These are phyloP conservation scores for Girardinichthys multiradiatus DNA, from an alignment of 2,113 vertebrate genomes.

Conservation along the genomic window DNA sequence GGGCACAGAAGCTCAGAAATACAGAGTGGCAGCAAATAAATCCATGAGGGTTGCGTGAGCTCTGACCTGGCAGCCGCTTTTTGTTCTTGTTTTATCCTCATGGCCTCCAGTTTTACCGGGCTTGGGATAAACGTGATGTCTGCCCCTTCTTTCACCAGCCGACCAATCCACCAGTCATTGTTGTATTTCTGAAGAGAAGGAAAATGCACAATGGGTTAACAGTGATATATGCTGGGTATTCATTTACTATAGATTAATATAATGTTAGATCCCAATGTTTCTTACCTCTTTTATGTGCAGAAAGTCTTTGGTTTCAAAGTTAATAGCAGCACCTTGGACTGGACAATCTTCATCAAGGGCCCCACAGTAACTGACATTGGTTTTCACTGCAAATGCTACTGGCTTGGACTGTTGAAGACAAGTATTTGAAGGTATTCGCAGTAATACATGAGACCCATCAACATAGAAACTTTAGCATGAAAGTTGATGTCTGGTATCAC, in stretches of 20 bases:
- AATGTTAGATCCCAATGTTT: background rate
- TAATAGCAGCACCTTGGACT: slow-evolving; percentile 93
- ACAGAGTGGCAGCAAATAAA: background rate
- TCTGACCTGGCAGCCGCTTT: slow-evolving; percentile 82
- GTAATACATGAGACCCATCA: background rate
- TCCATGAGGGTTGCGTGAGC: slow-evolving; percentile 5
- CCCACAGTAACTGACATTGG: slow-evolving; percentile 94
- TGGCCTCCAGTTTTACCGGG: slow-evolving; percentile 93
- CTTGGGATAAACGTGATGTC: slow-evolving; percentile 97
- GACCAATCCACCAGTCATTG: slow-evolving; percentile 98
- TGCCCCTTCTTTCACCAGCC: slow-evolving; percentile 94
- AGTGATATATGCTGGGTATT: background rate
- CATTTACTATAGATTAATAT: background rate
- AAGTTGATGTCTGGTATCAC: background rate
- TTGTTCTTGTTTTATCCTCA: slow-evolving; percentile 91
- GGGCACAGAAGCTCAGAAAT: slow-evolving; percentile 18
- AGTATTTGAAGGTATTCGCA: background rate
- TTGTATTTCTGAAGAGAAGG: slow-evolving; percentile 87
- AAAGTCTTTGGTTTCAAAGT: slow-evolving; percentile 97
- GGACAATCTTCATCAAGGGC: slow-evolving; percentile 90
- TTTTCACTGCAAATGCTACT: slow-evolving; percentile 94
- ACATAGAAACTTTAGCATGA: background rate
- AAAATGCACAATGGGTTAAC: background rate
- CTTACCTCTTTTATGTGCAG: slow-evolving; percentile 97
- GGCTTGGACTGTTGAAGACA: slow-evolving; percentile 86